These are phyloP conservation scores for Calliopum simillimum DNA, from an alignment of 2,888 invertebrate species.

Conservation along the genomic window DNA sequence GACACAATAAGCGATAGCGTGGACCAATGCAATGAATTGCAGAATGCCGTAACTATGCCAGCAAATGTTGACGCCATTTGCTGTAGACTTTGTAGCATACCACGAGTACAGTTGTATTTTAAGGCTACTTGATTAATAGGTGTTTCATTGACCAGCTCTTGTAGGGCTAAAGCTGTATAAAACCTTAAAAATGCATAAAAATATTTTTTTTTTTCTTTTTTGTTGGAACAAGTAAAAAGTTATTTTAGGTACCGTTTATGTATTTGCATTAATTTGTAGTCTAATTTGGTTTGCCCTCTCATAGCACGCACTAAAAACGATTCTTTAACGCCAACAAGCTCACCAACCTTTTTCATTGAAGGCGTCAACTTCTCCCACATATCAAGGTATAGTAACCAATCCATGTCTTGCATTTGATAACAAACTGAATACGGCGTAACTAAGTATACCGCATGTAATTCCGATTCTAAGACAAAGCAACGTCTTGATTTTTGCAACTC, in stretches of 20 bases:
- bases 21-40: slow-evolving; percentile 91
- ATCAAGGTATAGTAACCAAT: slow-evolving; percentile 84
- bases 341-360: slow-evolving; percentile 87
- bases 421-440: slow-evolving; percentile 94
- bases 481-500: slow-evolving; percentile 91
- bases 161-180: slow-evolving; percentile 89
- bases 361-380: slow-evolving; percentile 85
- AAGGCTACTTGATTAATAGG: slow-evolving; percentile 82
- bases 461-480: slow-evolving; percentile 92
- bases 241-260: slow-evolving; percentile 73
- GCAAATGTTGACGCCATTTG: slow-evolving; percentile 96
- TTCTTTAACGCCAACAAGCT: slow-evolving; percentile 89
- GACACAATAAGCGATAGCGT: slow-evolving; percentile 89
- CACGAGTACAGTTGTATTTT: slow-evolving; percentile 89
- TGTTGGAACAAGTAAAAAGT: not conserved
- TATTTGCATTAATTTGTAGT: slow-evolving; percentile 71
- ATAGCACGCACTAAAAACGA: slow-evolving; percentile 84
- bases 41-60: slow-evolving; percentile 97
- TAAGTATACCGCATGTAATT: slow-evolving; percentile 93
- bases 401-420: slow-evolving; percentile 79
- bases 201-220: not conserved
- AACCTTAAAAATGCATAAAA: slow-evolving; percentile 70
- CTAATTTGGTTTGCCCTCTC: slow-evolving; percentile 74
- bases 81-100: slow-evolving; percentile 92
- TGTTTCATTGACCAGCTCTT: slow-evolving; percentile 93